A percentile compares a stretch with the other conserved stretches of the same genome.
phyloP scores from a whole-genome alignment of 2,888 invertebrate species.

The Drosophila paracracens region DNA sequence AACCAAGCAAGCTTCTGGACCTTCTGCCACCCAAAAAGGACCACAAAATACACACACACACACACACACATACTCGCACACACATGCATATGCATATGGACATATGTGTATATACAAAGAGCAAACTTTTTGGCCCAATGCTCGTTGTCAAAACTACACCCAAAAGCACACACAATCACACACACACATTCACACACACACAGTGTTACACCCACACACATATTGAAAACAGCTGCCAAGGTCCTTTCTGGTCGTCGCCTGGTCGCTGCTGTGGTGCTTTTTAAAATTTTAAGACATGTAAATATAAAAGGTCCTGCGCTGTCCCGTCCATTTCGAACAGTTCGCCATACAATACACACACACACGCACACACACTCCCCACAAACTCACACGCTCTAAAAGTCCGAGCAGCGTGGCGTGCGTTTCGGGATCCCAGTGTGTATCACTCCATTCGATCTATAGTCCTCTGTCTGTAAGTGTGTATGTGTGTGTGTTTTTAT shows the following conservation, averaged over 20 bases:
- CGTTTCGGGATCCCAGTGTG: constrained; percentile 68
- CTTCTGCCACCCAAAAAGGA: constrained; percentile 68
- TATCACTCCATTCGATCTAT: constrained; percentile 74
- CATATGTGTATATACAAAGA: constrained; percentile 22
- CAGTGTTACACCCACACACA: constrained; percentile 19
- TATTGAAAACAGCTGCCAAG: constrained; percentile 75
- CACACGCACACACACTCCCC: neutral
- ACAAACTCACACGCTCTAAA: constrained; percentile 42
- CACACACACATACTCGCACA: constrained; percentile 38
- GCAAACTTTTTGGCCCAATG: constrained; percentile 62
- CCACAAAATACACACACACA: constrained; percentile 49
- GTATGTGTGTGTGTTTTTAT: constrained; percentile 29
- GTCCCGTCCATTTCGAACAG: constrained; percentile 37
- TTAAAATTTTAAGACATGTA: constrained; percentile 82
- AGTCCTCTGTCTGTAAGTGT: constrained; percentile 25
- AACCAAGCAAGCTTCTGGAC: constrained; percentile 62
- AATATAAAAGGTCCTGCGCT: constrained; percentile 77
- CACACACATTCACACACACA: neutral
- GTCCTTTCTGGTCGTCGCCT: constrained; percentile 58
- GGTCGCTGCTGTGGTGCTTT: constrained; percentile 67
- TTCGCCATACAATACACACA: constrained; percentile 4
- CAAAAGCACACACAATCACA: constrained; percentile 53
- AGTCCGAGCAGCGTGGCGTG: constrained; percentile 55
- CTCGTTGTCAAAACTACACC: constrained; percentile 79
- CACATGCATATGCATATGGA: constrained; percentile 4